phyloP scores from a whole-genome alignment of 1,140 invertebrate genomes.

The Drosophila carrolli region DNA sequence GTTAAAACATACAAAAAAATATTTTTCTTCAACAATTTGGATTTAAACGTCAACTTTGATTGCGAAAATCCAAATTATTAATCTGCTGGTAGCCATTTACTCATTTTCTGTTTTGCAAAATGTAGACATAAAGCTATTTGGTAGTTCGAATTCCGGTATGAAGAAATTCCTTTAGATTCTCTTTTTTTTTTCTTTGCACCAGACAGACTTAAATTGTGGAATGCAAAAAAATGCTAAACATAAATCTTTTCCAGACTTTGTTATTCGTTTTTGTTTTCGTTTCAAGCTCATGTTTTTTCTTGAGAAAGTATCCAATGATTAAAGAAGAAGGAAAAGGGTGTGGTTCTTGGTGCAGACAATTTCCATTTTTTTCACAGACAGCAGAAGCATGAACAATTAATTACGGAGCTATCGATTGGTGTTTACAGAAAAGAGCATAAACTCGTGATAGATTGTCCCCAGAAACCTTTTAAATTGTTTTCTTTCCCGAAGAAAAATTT shows the following conservation, averaged over 20 bases:
- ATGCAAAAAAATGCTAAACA: conserved; percentile 50
- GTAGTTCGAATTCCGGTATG: neutral
- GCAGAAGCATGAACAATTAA: conserved; percentile 46
- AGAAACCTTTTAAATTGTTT: too few species aligned
- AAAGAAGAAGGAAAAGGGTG: neutral
- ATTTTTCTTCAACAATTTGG: neutral
- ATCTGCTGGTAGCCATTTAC: neutral
- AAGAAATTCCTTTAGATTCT: neutral
- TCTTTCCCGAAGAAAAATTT: too few species aligned
- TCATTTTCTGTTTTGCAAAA: neutral
- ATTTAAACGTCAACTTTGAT: too few species aligned
- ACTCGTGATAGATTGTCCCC: too few species aligned
- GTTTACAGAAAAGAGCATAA: too few species aligned
- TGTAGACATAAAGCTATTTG: neutral
- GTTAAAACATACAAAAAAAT: neutral
- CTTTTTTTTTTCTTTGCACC: neutral
- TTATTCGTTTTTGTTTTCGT: conserved; percentile 17
- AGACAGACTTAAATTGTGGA: conserved; percentile 2
- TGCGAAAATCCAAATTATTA: too few species aligned
- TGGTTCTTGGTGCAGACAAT: neutral
- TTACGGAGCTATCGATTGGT: conserved; percentile 30
- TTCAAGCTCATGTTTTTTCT: conserved; percentile 6
- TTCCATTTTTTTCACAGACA: conserved; percentile 29
- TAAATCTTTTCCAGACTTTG: conserved; percentile 51
- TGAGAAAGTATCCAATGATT: neutral